Conservation (phyloP, 2,113 vertebrate species). For the Paradisaea rubra region DNA sequence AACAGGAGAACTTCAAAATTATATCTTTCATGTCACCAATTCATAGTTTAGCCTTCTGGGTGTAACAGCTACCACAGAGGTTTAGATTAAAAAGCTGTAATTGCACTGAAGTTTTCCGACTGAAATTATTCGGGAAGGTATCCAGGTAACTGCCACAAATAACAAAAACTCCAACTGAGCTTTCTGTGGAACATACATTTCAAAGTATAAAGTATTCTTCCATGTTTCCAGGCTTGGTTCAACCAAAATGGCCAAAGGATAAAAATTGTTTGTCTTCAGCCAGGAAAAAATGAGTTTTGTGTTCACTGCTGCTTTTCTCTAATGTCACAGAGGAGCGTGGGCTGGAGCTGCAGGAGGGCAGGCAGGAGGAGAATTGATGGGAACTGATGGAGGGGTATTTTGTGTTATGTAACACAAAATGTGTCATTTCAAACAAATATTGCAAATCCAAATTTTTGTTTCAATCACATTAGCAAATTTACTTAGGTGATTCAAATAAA, state of each 20-base stretch:
- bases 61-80: conserved; percentile 3
- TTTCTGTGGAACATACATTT: neutral
- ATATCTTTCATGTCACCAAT: conserved; percentile 9
- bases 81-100: neutral
- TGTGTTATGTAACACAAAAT: neutral
- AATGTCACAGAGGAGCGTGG: neutral
- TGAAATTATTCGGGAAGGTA: neutral
- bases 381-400: neutral
- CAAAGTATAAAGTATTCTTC: neutral
- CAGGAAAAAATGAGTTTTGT: neutral
- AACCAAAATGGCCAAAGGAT: neutral
- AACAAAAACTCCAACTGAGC: neutral
- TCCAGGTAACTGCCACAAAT: neutral
- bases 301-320: neutral
- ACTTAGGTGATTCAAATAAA: neutral
- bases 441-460: neutral
- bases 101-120: neutral
- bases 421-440: neutral
- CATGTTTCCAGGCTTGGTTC: neutral
- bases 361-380: neutral
- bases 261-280: neutral
- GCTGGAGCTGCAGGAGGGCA: neutral
- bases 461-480: neutral
- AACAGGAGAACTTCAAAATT: conserved; percentile 24
- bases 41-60: conserved; percentile 2